Conservation (phyloP, 2,113 vertebrate genomes). For the Chrysochloris asiatica region DNA sequence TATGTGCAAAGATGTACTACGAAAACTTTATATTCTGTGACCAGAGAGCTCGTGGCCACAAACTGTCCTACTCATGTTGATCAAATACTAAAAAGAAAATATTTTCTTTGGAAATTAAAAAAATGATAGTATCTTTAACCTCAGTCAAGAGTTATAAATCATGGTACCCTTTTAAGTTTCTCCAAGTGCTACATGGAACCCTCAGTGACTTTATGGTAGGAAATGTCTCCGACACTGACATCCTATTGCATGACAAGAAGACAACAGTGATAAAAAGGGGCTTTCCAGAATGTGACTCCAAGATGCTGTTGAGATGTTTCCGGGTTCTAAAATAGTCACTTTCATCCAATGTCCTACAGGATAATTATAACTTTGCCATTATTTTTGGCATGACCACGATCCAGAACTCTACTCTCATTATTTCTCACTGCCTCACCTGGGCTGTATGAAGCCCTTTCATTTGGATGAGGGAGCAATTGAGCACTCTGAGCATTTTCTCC, state of each 20-base stretch:
- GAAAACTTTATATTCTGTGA: background rate
- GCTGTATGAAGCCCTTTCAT: background rate
- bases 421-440: background rate
- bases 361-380: constrained; percentile 43
- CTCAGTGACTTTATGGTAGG: constrained; percentile 53
- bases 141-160: background rate
- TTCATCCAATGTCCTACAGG: constrained; percentile 33
- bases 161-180: background rate
- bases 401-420: background rate
- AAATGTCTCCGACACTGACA: constrained; percentile 51
- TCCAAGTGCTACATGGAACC: background rate
- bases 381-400: background rate
- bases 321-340: constrained; percentile 68
- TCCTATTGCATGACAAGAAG: constrained; percentile 60
- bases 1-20: background rate
- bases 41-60: background rate
- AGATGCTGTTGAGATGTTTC: constrained; percentile 1
- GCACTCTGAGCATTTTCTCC: background rate
- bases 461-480: background rate
- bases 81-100: constrained; percentile 1
- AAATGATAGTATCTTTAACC: background rate
- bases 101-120: background rate
- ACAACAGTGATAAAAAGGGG: constrained; percentile 38
- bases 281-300: constrained; percentile 56
- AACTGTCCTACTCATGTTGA: background rate